Evolutionary conservation across 2,113 vertebrate genomes (phyloP), one percentile per base, ranked within the genome.

Genomic region (Nesoenas mayeri): DNA sequence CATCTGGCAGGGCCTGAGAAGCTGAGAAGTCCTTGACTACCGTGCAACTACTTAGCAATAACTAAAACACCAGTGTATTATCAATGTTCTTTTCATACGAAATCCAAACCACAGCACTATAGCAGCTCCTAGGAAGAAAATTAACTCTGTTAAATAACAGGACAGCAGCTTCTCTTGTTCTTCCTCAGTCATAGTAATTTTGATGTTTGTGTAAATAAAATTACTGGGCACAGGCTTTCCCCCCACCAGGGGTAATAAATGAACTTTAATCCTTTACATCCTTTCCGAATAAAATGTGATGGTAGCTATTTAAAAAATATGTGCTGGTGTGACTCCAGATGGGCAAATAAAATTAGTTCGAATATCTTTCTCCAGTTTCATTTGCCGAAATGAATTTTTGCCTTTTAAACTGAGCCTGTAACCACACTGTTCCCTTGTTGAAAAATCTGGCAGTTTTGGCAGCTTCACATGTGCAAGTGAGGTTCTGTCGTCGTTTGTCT

Each of bases 201-300:
- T 24, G 12, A 3, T n/a, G 19, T 50, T 47, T 25, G 51, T 22
- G 29, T 32, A 29, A 80, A 38, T 32, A 21, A 32, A 73, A 61
- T 9, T 4, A 10, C 7, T 6, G 10, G 15, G 38, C 64, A 8
- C 28, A 34, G 60, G 9, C 58, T 12, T 26, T 15, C 34, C 12
- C 26, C 15, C 24, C 18, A 2, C 5, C 38, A 3, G 5, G 1
- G 22, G 32, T 15, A 31, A 19, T 22, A 18, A 17, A 1, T 4
- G 10, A 16, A 12, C 62, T 67, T 62, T 25, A 15, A 17, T 50
- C 8, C 26, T 32, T n/a, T 25, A 5, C 3, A 10, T 42, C 20
- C 74, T 10, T 44, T 71, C n/a, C 18, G 25, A 6, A 19, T 14
- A 13, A 6, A 25, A 17, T 2, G n/a, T 10, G 21, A 16, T 13